phyloP scores from a whole-genome alignment of 64 coral and sea anemone species.

The Astreopora myriophthalma region DNA sequence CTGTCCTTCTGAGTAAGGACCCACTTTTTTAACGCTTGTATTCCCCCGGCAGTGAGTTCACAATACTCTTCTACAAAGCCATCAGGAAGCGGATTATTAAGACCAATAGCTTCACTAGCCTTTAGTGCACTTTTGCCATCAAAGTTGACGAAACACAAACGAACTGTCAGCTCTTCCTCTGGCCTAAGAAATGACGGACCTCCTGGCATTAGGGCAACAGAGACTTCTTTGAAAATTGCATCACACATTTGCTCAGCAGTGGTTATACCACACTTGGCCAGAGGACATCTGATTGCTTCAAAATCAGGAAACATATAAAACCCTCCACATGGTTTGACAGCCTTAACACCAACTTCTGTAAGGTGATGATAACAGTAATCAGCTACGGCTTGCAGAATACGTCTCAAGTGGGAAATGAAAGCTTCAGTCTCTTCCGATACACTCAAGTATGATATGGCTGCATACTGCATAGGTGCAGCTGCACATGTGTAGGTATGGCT shows the following conservation, averaged over 20 bases:
- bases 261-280: conserved; percentile 31
- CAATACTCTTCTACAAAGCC: conserved; percentile 48
- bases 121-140: conserved; percentile 28
- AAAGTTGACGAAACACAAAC: conserved; percentile 62
- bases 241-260: conserved; percentile 66
- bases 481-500: conserved; percentile 60
- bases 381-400: conserved; percentile 26
- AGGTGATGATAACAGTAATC: conserved; percentile 22
- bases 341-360: conserved; percentile 31
- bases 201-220: conserved; percentile 47
- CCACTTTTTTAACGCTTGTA: conserved; percentile 29
- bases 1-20: not conserved
- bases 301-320: conserved; percentile 69
- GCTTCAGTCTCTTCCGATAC: conserved; percentile 10
- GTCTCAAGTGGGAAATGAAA: conserved; percentile 6
- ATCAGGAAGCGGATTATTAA: conserved; percentile 11
- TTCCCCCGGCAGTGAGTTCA: conserved; percentile 14
- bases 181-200: conserved; percentile 28
- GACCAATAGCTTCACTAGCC: conserved; percentile 4
- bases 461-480: conserved; percentile 62
- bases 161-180: conserved; percentile 16
- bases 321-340: conserved; percentile 44
- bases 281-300: conserved; percentile 35
- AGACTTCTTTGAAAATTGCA: conserved; percentile 38
- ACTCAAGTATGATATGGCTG: conserved; percentile 26